phyloP scores from a whole-genome alignment of 1,140 invertebrate species.

The Trialeurodes vaporariorum region DNA sequence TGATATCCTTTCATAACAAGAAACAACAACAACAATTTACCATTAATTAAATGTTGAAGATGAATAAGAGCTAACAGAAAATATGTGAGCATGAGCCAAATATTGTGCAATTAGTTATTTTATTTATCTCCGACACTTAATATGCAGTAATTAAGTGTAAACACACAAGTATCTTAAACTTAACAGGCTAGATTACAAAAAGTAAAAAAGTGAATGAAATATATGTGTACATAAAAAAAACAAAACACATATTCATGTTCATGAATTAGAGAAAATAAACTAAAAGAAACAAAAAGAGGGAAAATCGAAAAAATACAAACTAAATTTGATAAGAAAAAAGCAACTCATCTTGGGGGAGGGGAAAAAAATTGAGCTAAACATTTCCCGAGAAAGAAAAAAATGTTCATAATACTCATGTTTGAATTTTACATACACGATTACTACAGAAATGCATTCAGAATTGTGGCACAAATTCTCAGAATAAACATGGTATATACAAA shows the following conservation, averaged over 20 bases:
- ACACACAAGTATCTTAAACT: not conserved
- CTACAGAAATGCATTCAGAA: not conserved
- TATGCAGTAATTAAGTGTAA: not conserved
- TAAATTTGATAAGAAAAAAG: constrained; percentile 1
- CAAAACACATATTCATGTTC: not conserved
- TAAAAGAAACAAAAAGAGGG: not conserved
- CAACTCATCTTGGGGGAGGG: not conserved
- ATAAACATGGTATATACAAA: not conserved
- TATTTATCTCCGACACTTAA: not conserved
- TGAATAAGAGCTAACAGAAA: not conserved
- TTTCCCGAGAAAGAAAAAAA: too few relatives aligned
- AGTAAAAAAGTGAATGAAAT: not conserved
- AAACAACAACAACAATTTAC: not conserved
- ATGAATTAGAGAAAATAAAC: not conserved
- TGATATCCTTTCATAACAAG: not conserved
- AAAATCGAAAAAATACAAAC: not conserved
- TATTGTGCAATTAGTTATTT: not conserved
- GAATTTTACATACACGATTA: not conserved
- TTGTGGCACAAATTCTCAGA: not conserved
- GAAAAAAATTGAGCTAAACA: not conserved
- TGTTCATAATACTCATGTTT: not conserved
- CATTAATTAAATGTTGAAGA: not conserved
- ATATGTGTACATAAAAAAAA: not conserved
- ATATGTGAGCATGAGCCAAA: not conserved
- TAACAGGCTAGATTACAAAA: not conserved